Conservation (phyloP, 2,113 vertebrate species). For the Pagrus major region DNA sequence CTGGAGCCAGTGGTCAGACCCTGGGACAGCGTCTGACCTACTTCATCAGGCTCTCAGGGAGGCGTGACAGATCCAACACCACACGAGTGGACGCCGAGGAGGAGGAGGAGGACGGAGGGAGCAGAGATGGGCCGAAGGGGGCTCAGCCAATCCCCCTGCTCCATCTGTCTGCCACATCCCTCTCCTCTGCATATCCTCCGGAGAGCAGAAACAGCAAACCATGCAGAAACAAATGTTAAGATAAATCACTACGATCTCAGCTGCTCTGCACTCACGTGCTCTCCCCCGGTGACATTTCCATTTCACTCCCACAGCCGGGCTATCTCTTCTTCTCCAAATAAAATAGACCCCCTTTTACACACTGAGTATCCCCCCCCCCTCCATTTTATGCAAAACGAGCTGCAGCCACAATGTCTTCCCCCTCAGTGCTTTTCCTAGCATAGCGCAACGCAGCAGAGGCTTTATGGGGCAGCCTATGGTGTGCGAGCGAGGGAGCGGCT, state of each 20-base stretch:
- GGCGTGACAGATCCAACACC: slow-evolving; percentile 69
- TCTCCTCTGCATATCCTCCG: slow-evolving; percentile 69
- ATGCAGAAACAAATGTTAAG: slow-evolving; percentile 77
- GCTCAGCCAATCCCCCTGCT: slow-evolving; percentile 66
- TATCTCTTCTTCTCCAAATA: slow-evolving; percentile 43
- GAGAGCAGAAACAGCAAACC: slow-evolving; percentile 75
- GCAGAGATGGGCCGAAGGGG: slow-evolving; percentile 56
- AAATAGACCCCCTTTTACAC: slow-evolving; percentile 26
- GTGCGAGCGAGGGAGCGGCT: slow-evolving; percentile 44
- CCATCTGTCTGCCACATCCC: slow-evolving; percentile 74
- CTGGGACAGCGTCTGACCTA: slow-evolving; percentile 81
- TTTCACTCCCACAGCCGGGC: slow-evolving; percentile 65
- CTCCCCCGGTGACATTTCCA: slow-evolving; percentile 75
- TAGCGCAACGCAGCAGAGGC: slow-evolving; percentile 41
- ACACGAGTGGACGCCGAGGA: slow-evolving; percentile 53
- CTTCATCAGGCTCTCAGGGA: slow-evolving; percentile 74
- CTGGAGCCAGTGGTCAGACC: slow-evolving; percentile 74
- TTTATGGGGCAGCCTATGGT: slow-evolving; percentile 61
- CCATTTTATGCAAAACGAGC: slow-evolving; percentile 57
- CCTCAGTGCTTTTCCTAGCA: slow-evolving; percentile 48
- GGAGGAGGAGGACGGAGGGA: slow-evolving; percentile 47
- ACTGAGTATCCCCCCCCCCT: slow-evolving; percentile 27
- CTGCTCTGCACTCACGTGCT: slow-evolving; percentile 65
- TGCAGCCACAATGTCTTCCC: slow-evolving; percentile 36
- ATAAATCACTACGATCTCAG: slow-evolving; percentile 74